A percentile compares a stretch with the other conserved stretches of the same genome.
These are phyloP conservation scores for Monochamus alternatus DNA, from an alignment of 2,888 invertebrate species.

Conservation along the genomic window DNA sequence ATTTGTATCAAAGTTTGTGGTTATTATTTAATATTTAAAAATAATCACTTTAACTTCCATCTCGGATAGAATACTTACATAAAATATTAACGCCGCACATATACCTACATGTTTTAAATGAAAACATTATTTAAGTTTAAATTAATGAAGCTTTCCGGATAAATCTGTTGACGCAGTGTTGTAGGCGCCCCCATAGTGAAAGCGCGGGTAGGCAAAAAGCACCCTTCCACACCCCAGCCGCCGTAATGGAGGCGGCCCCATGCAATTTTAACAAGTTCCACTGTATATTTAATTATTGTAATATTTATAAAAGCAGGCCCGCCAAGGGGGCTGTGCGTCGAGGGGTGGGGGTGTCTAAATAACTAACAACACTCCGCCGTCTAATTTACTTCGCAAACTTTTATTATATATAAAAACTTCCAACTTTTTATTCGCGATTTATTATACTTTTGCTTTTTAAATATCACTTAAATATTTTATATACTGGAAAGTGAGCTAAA, in stretches of 20 bases:
- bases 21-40: constrained; percentile 5
- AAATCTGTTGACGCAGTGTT: constrained; percentile 39
- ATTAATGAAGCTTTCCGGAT: constrained; percentile 34
- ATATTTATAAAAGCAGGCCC: constrained; percentile 69
- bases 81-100: constrained; percentile 20
- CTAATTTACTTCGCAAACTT: constrained; percentile 64
- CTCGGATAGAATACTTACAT: constrained; percentile 20
- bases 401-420: constrained; percentile 64
- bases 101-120: constrained; percentile 30
- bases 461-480: constrained; percentile 47
- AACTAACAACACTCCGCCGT: constrained; percentile 63
- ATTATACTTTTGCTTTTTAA: constrained; percentile 53
- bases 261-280: constrained; percentile 64
- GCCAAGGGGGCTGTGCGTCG: constrained; percentile 51
- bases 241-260: constrained; percentile 65
- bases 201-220: constrained; percentile 43
- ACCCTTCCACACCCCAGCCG: constrained; percentile 58
- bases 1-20: not conserved
- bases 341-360: constrained; percentile 58
- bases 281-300: constrained; percentile 71
- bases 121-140: constrained; percentile 36
- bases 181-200: constrained; percentile 40
- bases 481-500: constrained; percentile 48
- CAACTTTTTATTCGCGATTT: constrained; percentile 57
- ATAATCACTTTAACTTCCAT: not conserved